Conservation (phyloP, 2,797 vertebrate genomes). For the Lateolabrax maculatus region DNA sequence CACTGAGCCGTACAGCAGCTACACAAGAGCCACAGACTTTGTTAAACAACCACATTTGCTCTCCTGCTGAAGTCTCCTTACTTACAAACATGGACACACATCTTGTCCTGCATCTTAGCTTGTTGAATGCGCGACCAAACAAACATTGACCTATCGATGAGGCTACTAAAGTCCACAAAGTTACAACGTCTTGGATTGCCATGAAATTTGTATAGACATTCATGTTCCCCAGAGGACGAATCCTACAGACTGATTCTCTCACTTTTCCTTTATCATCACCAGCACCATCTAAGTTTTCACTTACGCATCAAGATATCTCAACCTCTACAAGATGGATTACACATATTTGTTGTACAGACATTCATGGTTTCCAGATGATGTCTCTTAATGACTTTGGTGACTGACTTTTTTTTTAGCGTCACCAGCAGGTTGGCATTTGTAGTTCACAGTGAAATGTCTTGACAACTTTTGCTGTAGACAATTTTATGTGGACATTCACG, state of each 20-base stretch:
- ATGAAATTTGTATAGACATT: not conserved
- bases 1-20: too few relatives aligned
- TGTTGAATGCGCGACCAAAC: too few relatives aligned
- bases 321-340: not conserved
- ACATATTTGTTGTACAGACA: not conserved
- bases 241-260: not conserved
- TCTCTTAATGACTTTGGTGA: not conserved
- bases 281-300: not conserved
- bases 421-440: not conserved
- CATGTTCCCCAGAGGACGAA: not conserved
- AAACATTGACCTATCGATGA: too few relatives aligned
- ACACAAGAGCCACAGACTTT: too few relatives aligned
- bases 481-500: not conserved
- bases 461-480: not conserved
- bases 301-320: not conserved
- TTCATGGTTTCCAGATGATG: not conserved
- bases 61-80: too few relatives aligned
- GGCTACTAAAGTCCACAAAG: too few relatives aligned
- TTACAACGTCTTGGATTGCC: too few relatives aligned
- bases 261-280: not conserved
- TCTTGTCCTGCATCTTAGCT: too few relatives aligned
- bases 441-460: not conserved
- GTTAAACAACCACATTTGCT: too few relatives aligned
- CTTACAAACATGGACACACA: too few relatives aligned
- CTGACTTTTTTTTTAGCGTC: not conserved